Evolutionary conservation across 1,140 invertebrate species (phyloP), one percentile per base, ranked within the genome.

Genomic region (Drosophila bifasciata): DNA sequence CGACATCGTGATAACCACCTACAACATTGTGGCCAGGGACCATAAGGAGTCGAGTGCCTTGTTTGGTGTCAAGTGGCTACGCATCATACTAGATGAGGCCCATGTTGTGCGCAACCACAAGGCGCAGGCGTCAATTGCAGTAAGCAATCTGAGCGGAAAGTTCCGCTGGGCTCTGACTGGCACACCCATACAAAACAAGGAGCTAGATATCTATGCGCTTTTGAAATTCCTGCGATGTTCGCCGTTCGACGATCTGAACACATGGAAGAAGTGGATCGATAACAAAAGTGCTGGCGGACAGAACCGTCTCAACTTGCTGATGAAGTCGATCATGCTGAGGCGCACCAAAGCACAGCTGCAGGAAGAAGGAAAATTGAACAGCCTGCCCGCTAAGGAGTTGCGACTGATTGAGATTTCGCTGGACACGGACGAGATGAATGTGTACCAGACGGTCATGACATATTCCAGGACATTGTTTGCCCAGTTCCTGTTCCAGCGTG

Each of bases 171-270:
- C 94, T 0, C 92, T 99, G 1, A 98, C 98, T 6, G 98, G 98
- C 9, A 99, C 98, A 0, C 98, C 98, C 0, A 95, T 99, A 52
- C 98, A 99, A 74, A 99, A 99, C 90, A 96, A 97, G 90, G 95
- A 98, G 84, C 90, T 96, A 40, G 97, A 99, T 92, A 93, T 99
- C 16, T 99, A 95, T 92, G 95, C 97, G 0, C 92, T 99, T 16
- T 90, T 99, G 0, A 97, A 97, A 89, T 98, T 97, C 92, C 88
- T 98, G 0, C 92, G 94, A 15, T 97, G 95, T 90, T 93, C 95
- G n/a, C 97, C 97, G 1, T 98, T 98, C 90, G 95, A 98, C 92
- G 96, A 98, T 80, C 91, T 96, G n/a, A 79, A 91, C 92, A 93
- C 94, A 61, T 96, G 94, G 94, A 95, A 95, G 90, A 93, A 93